Percentiles rank a stretch among this genome's conserved stretches.
Evolutionary conservation across 1,140 invertebrate genomes (phyloP).

Genomic region (Nylanderia fulva): DNA sequence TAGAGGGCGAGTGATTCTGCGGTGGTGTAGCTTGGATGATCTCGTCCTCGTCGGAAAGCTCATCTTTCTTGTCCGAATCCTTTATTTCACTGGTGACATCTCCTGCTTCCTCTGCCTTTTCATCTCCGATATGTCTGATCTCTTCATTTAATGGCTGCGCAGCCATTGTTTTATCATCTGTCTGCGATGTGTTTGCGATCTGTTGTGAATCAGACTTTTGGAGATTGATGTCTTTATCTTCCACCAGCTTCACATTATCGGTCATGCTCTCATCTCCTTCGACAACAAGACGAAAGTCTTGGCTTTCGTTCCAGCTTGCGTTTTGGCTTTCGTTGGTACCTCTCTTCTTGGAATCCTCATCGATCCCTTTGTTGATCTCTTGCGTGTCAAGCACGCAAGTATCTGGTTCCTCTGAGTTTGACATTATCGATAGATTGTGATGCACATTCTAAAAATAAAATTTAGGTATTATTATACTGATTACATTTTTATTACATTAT

Average conservation of each 20-base stretch:
- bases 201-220: conserved; percentile 16
- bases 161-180: neutral
- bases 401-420: conserved; percentile 41
- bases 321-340: neutral
- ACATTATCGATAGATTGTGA: conserved; percentile 50
- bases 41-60: conserved; percentile 72
- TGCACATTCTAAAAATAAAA: conserved; percentile 38
- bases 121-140: neutral
- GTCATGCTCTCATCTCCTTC: conserved; percentile 46
- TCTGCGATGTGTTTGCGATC: neutral
- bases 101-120: neutral
- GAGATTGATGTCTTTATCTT: neutral
- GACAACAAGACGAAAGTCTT: conserved; percentile 77
- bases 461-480: neutral
- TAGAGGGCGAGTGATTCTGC: conserved; percentile 53
- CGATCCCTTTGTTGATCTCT: conserved; percentile 59
- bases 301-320: conserved; percentile 69
- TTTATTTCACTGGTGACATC: conserved; percentile 12
- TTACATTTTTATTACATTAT: neutral
- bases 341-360: conserved; percentile 6
- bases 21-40: conserved; percentile 78
- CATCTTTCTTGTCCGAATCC: neutral
- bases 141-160: neutral
- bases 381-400: conserved; percentile 48
- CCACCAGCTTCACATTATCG: neutral